These are phyloP conservation scores for Parus major DNA, from an alignment of 2,113 vertebrate genomes.

Conservation along the genomic window DNA sequence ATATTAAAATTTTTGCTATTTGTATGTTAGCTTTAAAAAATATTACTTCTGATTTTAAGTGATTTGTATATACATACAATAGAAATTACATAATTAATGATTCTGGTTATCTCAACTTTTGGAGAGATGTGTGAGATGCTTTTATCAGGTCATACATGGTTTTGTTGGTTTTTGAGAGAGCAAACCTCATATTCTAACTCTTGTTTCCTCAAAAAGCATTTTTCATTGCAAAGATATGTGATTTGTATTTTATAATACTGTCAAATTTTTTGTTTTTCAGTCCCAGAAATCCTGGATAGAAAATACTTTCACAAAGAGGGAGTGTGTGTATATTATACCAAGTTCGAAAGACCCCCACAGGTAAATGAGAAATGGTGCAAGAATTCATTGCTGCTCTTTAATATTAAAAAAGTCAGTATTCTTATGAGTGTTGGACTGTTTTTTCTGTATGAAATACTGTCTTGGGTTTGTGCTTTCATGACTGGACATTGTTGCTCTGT, in stretches of 20 bases:
- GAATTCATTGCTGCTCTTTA: neutral
- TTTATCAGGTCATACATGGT: neutral
- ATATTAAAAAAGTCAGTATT: neutral
- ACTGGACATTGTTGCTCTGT: neutral
- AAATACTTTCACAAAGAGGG: constrained; percentile 98
- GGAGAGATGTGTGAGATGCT: neutral
- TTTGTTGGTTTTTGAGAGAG: neutral
- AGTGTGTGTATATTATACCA: constrained; percentile 98
- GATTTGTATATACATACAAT: neutral
- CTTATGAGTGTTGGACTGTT: neutral
- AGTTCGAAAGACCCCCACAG: constrained; percentile 99
- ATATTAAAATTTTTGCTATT: neutral
- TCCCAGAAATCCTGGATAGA: constrained; percentile 99
- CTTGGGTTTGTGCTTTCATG: neutral
- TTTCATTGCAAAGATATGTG: neutral
- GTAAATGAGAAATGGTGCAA: constrained; percentile 70
- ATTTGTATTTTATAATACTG: neutral
- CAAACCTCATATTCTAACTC: neutral
- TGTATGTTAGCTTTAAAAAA: neutral
- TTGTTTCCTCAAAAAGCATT: neutral
- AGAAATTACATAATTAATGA: neutral
- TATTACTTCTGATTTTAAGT: neutral
- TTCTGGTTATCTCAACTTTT: neutral
- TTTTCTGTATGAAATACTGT: neutral
- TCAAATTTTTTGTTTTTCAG: constrained; percentile 71